Percentiles rank a stretch among this genome's conserved stretches.
These are phyloP conservation scores for Meandrina meandrites DNA, from an alignment of 92 coral and sea anemone genomes.

Conservation along the genomic window DNA sequence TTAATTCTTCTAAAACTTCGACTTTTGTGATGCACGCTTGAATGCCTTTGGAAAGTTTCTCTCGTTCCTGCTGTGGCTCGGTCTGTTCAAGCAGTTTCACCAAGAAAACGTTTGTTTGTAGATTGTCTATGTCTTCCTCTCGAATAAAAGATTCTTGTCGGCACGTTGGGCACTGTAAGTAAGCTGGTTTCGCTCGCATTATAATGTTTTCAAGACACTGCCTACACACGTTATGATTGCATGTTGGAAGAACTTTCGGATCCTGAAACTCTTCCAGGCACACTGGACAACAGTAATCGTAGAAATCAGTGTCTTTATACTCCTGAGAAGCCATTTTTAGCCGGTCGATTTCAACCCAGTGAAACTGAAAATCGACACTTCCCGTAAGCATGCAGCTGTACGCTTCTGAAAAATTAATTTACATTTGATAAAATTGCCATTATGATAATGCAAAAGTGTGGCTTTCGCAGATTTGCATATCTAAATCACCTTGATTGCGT, in stretches of 20 bases:
- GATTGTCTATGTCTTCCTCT: constrained; percentile 24
- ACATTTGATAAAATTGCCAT: constrained; percentile 24
- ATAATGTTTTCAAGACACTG: constrained; percentile 61
- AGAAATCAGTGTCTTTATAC: constrained; percentile 16
- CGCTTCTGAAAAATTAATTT: background rate
- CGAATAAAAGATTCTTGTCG: constrained; percentile 54
- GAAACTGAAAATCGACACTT: background rate
- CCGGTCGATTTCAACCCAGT: background rate
- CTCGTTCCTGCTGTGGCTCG: constrained; percentile 54
- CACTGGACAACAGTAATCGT: constrained; percentile 65
- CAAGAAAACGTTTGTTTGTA: constrained; percentile 49
- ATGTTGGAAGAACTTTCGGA: constrained; percentile 64
- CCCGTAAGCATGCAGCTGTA: background rate
- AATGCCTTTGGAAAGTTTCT: constrained; percentile 58
- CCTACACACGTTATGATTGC: constrained; percentile 73
- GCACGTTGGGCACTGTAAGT: constrained; percentile 70
- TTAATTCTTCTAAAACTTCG: constrained; percentile 65
- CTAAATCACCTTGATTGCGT: background rate
- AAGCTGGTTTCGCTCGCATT: constrained; percentile 53
- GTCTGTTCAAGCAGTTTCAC: constrained; percentile 34
- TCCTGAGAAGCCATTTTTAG: constrained; percentile 46
- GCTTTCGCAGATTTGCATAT: constrained; percentile 43
- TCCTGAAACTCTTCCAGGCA: constrained; percentile 77
- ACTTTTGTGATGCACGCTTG: constrained; percentile 66
- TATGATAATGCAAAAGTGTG: constrained; percentile 34